Base-by-base conservation (phyloP, 2,797 vertebrate genomes). In the Ceryle rudis region DNA sequence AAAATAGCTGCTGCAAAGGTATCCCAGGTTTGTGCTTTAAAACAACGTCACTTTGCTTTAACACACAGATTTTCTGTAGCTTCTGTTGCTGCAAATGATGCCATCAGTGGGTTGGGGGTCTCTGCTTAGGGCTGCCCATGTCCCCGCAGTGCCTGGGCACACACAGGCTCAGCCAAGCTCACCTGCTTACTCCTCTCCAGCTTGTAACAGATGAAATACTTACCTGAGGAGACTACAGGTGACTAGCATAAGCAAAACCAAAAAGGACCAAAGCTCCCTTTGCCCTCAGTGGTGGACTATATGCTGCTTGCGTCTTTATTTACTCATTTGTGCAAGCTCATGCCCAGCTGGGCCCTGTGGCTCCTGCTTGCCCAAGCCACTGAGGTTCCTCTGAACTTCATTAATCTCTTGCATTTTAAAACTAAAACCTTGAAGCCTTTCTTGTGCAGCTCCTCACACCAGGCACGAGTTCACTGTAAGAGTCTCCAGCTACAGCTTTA, bases 71-170 rank as follows among this genome's bases (percentile, higher is more conserved):
- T 26, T n/a, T 11, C 62, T 60, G 26, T 18, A 60, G 29, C 26
- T 54, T 58, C 37, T 42, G 6, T 4, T 60, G 18, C 29, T 33
- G 54, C 5, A 54, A 20, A 58, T 0, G 0, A 8, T 22, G 20
- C 10, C 4, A 1, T 21, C n/a, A 25, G 26, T 18, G 35, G 14
- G 7, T 1, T 42, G 14, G 5, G 8, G 3, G 6, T 25, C 11
- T 49, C 42, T 83, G 25, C 42, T 54, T 41, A 26, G 60, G 42
- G 18, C 21, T 14, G 8, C 17, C 11, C 18, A 0, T n/a, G 16
- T 72, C 17, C 58, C 19, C 1, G 0, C 0, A 0, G 35, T 55
- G 42, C 23, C 47, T 62, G 7, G 13, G 21, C 3, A 4, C 8
- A 51, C 29, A 8, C 0, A 5, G 15, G 9, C 41, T 71, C 35